These are phyloP conservation scores for Perca fluviatilis DNA, from an alignment of 2,113 vertebrate species.

Conservation along the genomic window DNA sequence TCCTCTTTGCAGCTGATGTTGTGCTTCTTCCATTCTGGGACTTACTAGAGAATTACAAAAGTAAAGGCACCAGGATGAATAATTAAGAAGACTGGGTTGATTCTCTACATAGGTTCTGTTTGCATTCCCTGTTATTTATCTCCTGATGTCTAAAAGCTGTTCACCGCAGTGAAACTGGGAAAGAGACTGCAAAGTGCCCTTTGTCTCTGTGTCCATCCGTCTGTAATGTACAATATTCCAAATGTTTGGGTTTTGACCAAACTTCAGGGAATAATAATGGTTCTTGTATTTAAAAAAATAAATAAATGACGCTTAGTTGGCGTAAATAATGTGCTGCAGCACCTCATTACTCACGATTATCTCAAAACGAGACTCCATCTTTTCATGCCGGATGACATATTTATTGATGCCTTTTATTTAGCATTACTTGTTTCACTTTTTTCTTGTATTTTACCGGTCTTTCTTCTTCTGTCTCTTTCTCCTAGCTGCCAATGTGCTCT, in stretches of 20 bases:
- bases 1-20: not conserved
- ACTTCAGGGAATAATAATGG: not conserved
- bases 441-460: not conserved
- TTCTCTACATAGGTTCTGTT: not conserved
- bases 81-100: not conserved
- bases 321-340: not conserved
- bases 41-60: not conserved
- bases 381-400: not conserved
- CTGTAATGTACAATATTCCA: not conserved
- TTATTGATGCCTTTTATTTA: slow-evolving; percentile 6
- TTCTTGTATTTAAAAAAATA: not conserved
- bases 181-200: not conserved
- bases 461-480: not conserved
- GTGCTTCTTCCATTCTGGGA: not conserved
- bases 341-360: not conserved
- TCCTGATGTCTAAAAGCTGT: not conserved
- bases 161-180: not conserved
- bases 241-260: not conserved
- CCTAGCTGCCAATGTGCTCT: slow-evolving; percentile 94
- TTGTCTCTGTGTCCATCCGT: not conserved
- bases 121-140: too few species aligned
- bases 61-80: not conserved
- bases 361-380: not conserved
- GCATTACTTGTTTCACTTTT: not conserved
- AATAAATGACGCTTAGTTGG: not conserved